phyloP scores from a whole-genome alignment of 2,797 vertebrate species.

The Diplodus sargus region DNA sequence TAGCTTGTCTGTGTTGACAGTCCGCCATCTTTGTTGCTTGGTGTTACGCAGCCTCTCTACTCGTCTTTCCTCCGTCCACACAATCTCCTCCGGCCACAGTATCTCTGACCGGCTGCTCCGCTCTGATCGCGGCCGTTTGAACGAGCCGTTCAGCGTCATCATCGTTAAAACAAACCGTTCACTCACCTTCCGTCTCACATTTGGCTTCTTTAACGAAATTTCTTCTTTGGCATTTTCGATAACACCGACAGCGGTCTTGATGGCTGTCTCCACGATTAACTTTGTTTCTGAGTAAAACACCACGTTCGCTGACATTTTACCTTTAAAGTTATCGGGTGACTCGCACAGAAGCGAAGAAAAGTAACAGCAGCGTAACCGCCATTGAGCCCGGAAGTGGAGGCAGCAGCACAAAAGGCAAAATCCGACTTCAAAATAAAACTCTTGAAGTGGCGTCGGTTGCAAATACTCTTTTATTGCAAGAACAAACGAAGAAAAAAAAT shows the following conservation, averaged over 20 bases:
- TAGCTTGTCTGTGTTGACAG: not conserved
- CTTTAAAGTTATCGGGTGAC: rapidly evolving
- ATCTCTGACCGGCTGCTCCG: conserved; percentile 15
- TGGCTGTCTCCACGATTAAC: conserved; percentile 55
- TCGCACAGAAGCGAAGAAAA: rapidly evolving
- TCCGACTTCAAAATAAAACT: conserved; percentile 67
- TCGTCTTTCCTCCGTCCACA: not conserved
- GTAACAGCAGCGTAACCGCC: rapidly evolving
- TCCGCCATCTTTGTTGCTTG: conserved; percentile 63
- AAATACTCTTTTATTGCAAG: conserved; percentile 48
- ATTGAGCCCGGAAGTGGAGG: conserved; percentile 42
- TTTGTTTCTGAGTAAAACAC: conserved; percentile 59
- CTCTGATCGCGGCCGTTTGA: rapidly evolving
- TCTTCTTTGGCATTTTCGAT: not conserved
- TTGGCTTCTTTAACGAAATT: rapidly evolving
- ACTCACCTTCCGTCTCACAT: conserved; percentile 33
- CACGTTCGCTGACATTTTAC: conserved; percentile 36
- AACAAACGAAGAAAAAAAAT: not conserved
- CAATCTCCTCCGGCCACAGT: not conserved
- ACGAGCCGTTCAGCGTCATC: too few species aligned
- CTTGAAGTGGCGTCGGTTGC: not conserved
- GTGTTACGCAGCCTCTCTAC: not conserved
- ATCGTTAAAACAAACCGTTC: not conserved
- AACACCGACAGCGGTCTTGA: conserved; percentile 31
- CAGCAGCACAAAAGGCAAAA: rapidly evolving